phyloP scores from a whole-genome alignment of 2,888 invertebrate genomes.

The Azorinus chamasolen region DNA sequence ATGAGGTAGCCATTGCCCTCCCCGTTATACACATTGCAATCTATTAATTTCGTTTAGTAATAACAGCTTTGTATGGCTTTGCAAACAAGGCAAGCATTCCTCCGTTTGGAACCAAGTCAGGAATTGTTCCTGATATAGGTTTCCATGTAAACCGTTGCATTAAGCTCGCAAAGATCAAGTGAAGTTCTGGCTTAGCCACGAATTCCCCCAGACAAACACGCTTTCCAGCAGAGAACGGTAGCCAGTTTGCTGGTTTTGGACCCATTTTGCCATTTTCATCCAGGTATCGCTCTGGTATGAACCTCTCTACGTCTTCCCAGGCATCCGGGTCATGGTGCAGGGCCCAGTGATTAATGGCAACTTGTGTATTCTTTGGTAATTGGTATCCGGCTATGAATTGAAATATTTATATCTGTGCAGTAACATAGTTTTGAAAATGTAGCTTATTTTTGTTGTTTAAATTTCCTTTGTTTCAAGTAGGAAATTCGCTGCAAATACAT shows the following conservation, averaged over 20 bases:
- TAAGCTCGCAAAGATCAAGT: no score
- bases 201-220: conserved; percentile 69
- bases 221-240: no score
- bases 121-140: background rate
- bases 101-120: conserved; percentile 4
- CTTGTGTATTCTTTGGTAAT: conserved; percentile 56
- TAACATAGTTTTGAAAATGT: no score
- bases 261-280: conserved; percentile 58
- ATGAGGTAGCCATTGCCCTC: no score
- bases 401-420: no score
- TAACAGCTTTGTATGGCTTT: conserved; percentile 1
- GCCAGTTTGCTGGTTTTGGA: conserved; percentile 69
- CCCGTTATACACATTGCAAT: no score
- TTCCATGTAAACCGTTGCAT: conserved; percentile 10
- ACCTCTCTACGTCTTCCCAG: conserved; percentile 72
- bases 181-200: conserved; percentile 75
- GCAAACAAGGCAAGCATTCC: background rate
- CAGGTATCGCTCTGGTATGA: conserved; percentile 76
- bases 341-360: conserved; percentile 72
- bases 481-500: no score
- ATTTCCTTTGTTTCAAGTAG: no score
- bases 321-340: conserved; percentile 71
- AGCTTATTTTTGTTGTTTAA: no score
- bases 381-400: background rate
- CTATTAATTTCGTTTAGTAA: background rate